phyloP scores from a whole-genome alignment of 1,140 invertebrate genomes.

The Euura saliciscinereae region DNA sequence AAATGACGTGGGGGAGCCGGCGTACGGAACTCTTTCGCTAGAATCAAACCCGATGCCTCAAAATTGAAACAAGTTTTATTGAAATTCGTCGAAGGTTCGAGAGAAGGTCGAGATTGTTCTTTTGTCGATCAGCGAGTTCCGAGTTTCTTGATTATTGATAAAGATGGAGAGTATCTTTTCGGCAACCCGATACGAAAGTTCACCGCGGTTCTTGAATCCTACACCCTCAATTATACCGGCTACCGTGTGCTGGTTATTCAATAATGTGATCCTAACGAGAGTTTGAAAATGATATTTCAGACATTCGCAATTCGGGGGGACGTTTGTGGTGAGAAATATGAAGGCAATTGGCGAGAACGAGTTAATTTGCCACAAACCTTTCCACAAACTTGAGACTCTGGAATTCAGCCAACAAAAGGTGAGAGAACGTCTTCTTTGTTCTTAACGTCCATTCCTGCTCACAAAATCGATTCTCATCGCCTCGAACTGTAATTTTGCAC shows the following conservation, averaged over 20 bases:
- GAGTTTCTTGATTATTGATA: too few relatives aligned
- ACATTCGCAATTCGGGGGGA: constrained; percentile 92
- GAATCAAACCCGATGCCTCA: neutral
- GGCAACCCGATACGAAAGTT: too few relatives aligned
- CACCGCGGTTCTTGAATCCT: too few relatives aligned
- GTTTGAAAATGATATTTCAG: constrained; percentile 45
- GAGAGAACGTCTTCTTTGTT: constrained; percentile 22
- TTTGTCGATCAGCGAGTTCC: too few relatives aligned
- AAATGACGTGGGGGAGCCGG: neutral
- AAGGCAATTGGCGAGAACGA: constrained; percentile 89
- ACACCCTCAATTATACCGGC: too few relatives aligned
- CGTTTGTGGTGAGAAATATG: constrained; percentile 89
- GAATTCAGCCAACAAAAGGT: constrained; percentile 80
- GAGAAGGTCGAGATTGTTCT: too few relatives aligned
- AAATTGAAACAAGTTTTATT: too few relatives aligned
- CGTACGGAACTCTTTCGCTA: neutral
- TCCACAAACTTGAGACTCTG: constrained; percentile 75
- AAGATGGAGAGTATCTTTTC: too few relatives aligned
- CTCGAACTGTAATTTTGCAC: neutral
- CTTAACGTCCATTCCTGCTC: neutral
- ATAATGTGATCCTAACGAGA: too few relatives aligned
- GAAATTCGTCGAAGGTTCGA: too few relatives aligned
- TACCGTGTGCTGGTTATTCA: too few relatives aligned
- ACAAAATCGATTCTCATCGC: too few relatives aligned
- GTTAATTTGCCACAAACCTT: constrained; percentile 86